Percentiles rank a stretch among this genome's conserved stretches.
Conservation (phyloP, 2,888 invertebrate genomes). For the Osmoderma eremita region DNA sequence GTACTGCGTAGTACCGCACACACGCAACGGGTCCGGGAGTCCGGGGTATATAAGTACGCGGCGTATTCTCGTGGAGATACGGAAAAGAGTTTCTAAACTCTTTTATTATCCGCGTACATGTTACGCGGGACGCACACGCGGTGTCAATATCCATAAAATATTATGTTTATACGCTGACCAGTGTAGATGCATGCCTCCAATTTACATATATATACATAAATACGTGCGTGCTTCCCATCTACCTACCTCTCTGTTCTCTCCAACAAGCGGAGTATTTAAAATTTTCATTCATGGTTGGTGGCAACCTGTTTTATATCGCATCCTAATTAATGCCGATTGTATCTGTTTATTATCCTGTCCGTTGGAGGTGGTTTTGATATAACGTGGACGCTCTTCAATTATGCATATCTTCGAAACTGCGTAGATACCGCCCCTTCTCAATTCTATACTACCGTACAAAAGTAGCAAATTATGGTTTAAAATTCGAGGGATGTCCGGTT, state of each 20-base stretch:
- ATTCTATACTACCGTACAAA: too few relatives aligned
- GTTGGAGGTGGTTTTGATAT: too few relatives aligned
- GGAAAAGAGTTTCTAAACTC: constrained; percentile 12
- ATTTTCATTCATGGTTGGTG: constrained; percentile 29
- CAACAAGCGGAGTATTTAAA: constrained; percentile 16
- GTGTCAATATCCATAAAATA: constrained; percentile 28
- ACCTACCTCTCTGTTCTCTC: too few relatives aligned
- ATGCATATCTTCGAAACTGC: too few relatives aligned
- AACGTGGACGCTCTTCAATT: too few relatives aligned
- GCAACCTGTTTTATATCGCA: constrained; percentile 18
- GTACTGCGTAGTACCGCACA: neutral
- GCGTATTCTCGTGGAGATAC: constrained; percentile 1
- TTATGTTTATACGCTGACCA: constrained; percentile 13
- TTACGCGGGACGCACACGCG: constrained; percentile 8
- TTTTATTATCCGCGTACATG: neutral
- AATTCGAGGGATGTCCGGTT: too few relatives aligned
- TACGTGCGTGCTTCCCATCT: too few relatives aligned
- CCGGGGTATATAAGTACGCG: neutral
- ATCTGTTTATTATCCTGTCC: constrained; percentile 6
- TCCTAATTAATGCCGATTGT: constrained; percentile 25
- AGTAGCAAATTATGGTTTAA: too few relatives aligned
- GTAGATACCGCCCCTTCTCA: too few relatives aligned
- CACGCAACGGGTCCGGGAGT: neutral
- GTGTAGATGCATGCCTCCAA: constrained; percentile 2
- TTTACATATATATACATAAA: constrained; percentile 8